Evolutionary conservation across 2,888 invertebrate species (phyloP), one percentile per base, ranked within the genome.

Genomic region (Limnephilus rhombicus): DNA sequence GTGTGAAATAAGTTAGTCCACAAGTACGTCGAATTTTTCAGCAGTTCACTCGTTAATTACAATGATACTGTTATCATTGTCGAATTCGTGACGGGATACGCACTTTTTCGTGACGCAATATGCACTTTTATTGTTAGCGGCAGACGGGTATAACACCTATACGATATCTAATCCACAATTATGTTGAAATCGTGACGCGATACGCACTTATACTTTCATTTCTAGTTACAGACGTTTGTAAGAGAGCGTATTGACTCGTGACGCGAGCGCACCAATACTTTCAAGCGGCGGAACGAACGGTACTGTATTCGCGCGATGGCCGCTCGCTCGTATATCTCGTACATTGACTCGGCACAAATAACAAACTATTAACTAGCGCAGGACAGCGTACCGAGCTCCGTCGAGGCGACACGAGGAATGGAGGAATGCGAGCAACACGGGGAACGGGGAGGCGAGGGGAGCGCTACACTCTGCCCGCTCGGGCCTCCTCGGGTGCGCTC

Each of bases 331-430:
- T 7, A 2, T 29, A 15, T 82, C 81, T 82, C 34, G 82, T 34
- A 31, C 82, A 18, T 83, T 15, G 31, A 83, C 24, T 83, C 82
- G 82, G 82, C 31, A 34, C 31, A 34, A 83, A 83, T 68, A 68
- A 68, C n/a, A 9, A 68, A 7, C 68, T n/a, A n/a, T 24, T 2
- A n/a, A 9, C 68, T n/a, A n/a, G 68, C 68, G 24, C 29, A 0
- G 31, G 15, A 9, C 24, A 2, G 9, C 18, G 15, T 7, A 83
- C 82, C 31, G 82, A 83, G 82, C 82, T 31, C 34, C 31, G 29
- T 34, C 82, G 82, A 83, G 34, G 82, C 82, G 82, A 83, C 31
- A 34, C 82, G 34, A 83, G 82, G 34, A 83, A 83, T 34, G 34
- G 31, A 13, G 34, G 18, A 34, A 7, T 15, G 68, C 68, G 68